A percentile compares a stretch with the other conserved stretches of the same genome.
Conservation (phyloP, 2,888 invertebrate genomes). For the Leptinotarsa peninsularis region DNA sequence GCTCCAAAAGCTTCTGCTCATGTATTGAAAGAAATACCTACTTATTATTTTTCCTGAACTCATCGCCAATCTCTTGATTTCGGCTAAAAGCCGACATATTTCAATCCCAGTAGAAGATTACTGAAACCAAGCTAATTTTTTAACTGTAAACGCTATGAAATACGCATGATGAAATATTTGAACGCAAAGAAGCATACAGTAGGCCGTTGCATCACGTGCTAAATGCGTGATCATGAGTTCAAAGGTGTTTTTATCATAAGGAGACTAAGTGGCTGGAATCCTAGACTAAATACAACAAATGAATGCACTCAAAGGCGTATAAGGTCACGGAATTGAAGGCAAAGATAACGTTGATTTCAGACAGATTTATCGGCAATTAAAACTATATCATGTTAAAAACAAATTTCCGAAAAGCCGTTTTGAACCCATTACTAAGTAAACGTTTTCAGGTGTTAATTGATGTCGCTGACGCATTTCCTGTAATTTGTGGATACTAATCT, state of each 20-base stretch:
- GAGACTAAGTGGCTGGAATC: slow-evolving; percentile 9
- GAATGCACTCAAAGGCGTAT: not conserved
- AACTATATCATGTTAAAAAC: not conserved
- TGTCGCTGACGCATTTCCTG: too few species aligned
- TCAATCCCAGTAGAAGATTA: not conserved
- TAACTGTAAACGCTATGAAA: not conserved
- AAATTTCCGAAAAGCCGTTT: not conserved
- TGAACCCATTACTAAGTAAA: too few species aligned
- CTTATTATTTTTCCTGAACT: not conserved
- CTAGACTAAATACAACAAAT: slow-evolving; percentile 7
- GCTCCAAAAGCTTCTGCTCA: too few species aligned
- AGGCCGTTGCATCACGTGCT: not conserved
- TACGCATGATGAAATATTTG: not conserved
- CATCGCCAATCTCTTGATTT: too few species aligned
- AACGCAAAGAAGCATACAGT: not conserved
- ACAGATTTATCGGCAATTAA: not conserved
- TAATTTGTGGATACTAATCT: too few species aligned
- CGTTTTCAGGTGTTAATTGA: too few species aligned
- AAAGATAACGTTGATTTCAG: slow-evolving; percentile 2
- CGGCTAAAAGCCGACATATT: too few species aligned
- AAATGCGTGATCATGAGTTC: not conserved
- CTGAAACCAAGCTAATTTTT: not conserved
- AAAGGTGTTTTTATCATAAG: not conserved
- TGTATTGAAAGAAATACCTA: too few species aligned
- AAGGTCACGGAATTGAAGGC: not conserved